phyloP scores from a whole-genome alignment of 2,113 vertebrate genomes.

The Passer domesticus region DNA sequence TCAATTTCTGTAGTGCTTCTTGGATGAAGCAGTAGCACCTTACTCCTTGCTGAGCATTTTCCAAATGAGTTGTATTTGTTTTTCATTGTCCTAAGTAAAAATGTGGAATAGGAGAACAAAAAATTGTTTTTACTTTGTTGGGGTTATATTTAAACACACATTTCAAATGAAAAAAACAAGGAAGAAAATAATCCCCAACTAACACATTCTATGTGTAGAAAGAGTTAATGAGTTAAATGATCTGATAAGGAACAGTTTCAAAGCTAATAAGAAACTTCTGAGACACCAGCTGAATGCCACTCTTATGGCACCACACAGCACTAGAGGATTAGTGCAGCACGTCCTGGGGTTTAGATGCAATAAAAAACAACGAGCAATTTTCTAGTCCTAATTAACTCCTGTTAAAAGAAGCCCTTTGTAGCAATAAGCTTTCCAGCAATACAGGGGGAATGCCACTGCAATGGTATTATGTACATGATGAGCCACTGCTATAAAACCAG shows the following conservation, averaged over 20 bases:
- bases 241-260: slow-evolving; percentile 5
- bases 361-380: slow-evolving; percentile 51
- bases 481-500: neutral
- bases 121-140: neutral
- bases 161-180: neutral
- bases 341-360: slow-evolving; percentile 18
- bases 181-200: neutral
- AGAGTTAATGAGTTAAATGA: neutral
- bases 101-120: neutral
- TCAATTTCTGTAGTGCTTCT: neutral
- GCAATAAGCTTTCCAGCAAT: slow-evolving; percentile 28
- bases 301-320: neutral
- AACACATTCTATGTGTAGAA: neutral
- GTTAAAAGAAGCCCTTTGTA: slow-evolving; percentile 34
- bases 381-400: slow-evolving; percentile 56
- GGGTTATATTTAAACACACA: neutral
- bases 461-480: neutral
- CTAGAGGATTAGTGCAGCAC: neutral
- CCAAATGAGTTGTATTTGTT: neutral
- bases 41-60: neutral
- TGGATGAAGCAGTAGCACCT: neutral
- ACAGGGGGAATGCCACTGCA: neutral
- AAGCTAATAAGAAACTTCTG: neutral
- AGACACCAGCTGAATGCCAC: neutral
- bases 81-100: neutral